These are phyloP conservation scores for Drosophila neotestacea DNA, from an alignment of 2,888 invertebrate species.

Conservation along the genomic window DNA sequence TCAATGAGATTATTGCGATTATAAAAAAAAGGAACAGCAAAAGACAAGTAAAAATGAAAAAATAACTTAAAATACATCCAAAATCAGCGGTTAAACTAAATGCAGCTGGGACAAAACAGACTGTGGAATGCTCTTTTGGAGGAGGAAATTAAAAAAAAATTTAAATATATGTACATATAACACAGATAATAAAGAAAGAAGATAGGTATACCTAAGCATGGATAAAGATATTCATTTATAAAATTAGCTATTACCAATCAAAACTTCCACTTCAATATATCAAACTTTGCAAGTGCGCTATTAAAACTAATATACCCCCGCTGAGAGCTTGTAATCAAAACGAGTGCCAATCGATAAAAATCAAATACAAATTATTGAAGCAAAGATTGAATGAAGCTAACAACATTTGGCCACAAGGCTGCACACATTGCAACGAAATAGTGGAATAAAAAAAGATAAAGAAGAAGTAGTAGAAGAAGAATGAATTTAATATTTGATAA, in stretches of 20 bases:
- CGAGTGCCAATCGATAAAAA: slow-evolving; percentile 47
- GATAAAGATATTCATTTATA: not conserved
- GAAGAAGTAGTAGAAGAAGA: slow-evolving; percentile 1
- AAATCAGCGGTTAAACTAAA: slow-evolving; percentile 2
- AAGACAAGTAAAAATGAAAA: slow-evolving; percentile 25
- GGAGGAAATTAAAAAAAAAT: no score
- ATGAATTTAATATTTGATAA: slow-evolving; percentile 52
- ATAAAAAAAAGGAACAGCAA: slow-evolving; percentile 23
- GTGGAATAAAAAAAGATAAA: not conserved
- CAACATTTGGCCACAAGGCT: slow-evolving; percentile 56
- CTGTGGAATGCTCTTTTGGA: slow-evolving; percentile 21
- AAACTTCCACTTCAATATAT: not conserved
- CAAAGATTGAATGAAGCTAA: slow-evolving; percentile 49
- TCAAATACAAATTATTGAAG: slow-evolving; percentile 45
- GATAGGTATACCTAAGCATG: not conserved
- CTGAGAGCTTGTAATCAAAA: slow-evolving; percentile 19
- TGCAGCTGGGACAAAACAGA: not conserved
- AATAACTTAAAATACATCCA: slow-evolving; percentile 1
- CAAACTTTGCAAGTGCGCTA: not conserved
- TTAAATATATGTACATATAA: no score
- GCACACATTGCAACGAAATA: slow-evolving; percentile 29
- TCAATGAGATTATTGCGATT: slow-evolving; percentile 56
- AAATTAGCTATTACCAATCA: not conserved
- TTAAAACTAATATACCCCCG: slow-evolving; percentile 3
- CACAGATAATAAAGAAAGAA: not conserved